These are phyloP conservation scores for Athetis lepigone DNA, from an alignment of 2,888 invertebrate species.

Conservation along the genomic window DNA sequence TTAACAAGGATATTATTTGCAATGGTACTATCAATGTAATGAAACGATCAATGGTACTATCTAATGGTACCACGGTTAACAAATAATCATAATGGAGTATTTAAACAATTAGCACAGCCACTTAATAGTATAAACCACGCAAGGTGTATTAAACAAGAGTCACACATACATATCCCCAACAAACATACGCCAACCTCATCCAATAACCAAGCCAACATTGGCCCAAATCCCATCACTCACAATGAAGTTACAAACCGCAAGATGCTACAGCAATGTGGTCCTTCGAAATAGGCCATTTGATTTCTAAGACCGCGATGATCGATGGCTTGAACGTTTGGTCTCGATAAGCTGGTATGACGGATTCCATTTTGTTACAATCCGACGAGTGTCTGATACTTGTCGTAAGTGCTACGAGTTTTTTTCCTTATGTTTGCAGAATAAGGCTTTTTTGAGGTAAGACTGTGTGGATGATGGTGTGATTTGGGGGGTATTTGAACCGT, in stretches of 20 bases:
- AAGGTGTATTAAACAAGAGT: too few species aligned
- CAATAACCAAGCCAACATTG: constrained; percentile 27
- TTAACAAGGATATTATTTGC: too few species aligned
- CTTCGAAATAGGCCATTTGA: constrained; percentile 43
- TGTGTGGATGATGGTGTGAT: constrained; percentile 1
- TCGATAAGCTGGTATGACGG: constrained; percentile 48
- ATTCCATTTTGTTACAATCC: constrained; percentile 46
- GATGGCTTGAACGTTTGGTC: constrained; percentile 39
- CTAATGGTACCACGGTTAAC: too few species aligned
- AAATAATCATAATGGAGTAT: too few species aligned
- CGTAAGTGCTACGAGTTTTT: constrained; percentile 14
- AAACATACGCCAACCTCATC: neutral
- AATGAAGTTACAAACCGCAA: constrained; percentile 58
- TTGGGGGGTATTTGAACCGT: constrained; percentile 1
- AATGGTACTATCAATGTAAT: too few species aligned
- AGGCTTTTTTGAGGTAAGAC: neutral
- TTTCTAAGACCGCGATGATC: constrained; percentile 47
- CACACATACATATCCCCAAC: neutral
- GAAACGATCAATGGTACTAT: too few species aligned
- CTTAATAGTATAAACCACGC: too few species aligned
- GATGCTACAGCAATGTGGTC: constrained; percentile 42
- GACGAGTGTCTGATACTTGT: constrained; percentile 29
- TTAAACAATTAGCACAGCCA: too few species aligned
- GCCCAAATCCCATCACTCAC: constrained; percentile 18
- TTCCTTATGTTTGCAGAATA: constrained; percentile 27